A percentile compares a stretch with the other conserved stretches of the same genome.
These are phyloP conservation scores for Schizaphis graminum DNA, from an alignment of 2,888 invertebrate genomes.

Conservation along the genomic window DNA sequence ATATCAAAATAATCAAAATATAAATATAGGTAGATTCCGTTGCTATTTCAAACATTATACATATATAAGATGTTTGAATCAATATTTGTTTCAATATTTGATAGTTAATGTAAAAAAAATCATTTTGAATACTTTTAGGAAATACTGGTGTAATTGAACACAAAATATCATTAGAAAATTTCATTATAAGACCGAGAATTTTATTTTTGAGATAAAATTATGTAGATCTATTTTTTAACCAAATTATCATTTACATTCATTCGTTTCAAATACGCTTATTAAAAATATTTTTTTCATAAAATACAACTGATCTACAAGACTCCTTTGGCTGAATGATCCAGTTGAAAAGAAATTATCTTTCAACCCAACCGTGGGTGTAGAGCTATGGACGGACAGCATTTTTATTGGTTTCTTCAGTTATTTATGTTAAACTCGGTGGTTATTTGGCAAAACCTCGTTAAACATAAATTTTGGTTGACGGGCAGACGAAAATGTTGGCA, in stretches of 20 bases:
- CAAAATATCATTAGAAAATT: not conserved
- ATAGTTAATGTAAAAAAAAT: not conserved
- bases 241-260: not conserved
- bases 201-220: not conserved
- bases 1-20: too few relatives aligned
- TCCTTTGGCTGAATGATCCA: conserved; percentile 36
- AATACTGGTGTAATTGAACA: not conserved
- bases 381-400: conserved; percentile 43
- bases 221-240: not conserved
- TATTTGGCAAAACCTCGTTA: conserved; percentile 60
- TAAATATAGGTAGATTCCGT: not conserved
- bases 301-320: conserved; percentile 19
- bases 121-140: not conserved
- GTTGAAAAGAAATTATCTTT: conserved; percentile 49
- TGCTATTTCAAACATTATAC: not conserved
- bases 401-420: conserved; percentile 63
- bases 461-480: conserved; percentile 61
- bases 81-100: too few relatives aligned
- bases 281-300: conserved; percentile 22
- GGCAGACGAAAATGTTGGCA: conserved; percentile 61
- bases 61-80: not conserved
- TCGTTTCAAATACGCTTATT: not conserved
- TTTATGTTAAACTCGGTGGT: conserved; percentile 40
- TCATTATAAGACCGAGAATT: not conserved
- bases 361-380: conserved; percentile 40